Base-by-base conservation (phyloP, 2,888 invertebrate genomes). In the Noctua comes region DNA sequence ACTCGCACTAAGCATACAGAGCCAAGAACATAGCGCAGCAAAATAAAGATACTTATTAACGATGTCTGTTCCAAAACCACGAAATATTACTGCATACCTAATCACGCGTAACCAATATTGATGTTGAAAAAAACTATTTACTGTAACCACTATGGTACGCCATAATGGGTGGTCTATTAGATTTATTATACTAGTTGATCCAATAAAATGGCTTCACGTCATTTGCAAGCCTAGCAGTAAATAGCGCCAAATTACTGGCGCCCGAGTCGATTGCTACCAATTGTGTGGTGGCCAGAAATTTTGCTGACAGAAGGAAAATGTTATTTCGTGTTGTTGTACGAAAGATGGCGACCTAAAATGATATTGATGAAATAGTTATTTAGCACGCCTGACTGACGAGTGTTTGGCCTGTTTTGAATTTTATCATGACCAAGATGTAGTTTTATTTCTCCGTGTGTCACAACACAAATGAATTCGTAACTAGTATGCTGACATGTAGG, bases 201-300 rank as follows among this genome's bases (percentile, higher is more conserved):
- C 70, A 71, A 79, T 77, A 81, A 83, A 65, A 82, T 75, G 66
- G 76, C 82, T 80, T 80, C 85, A 85, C 80, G 86, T 87, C 85
- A 82, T 84, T 86, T 80, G 77, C 76, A 86, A 79, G 86, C 85
- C 83, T 74, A 85, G 85, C 83, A 86, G 86, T 87, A 88, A 86
- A 88, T 84, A 86, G 80, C 77, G 78, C 86, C 77, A 84, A 89
- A 89, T 87, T 74, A 82, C 88, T 85, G 89, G 91, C 90, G 90
- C 88, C 88, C 89, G 77, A 75, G 51, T 82, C 79, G 85, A 88
- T 89, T 89, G 85, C 81, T 84, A 76, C 68, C 48, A 70, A 75
- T 73, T 59, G 64, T 89, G 77, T 54, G 86, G 84, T 87, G 75
- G 68, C 91, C 91, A 87, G 40, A 72, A 71, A 27, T 82, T 78